Evolutionary conservation across 2,797 vertebrate species (phyloP).

Genomic region (Dendrocincla fuliginosa): DNA sequence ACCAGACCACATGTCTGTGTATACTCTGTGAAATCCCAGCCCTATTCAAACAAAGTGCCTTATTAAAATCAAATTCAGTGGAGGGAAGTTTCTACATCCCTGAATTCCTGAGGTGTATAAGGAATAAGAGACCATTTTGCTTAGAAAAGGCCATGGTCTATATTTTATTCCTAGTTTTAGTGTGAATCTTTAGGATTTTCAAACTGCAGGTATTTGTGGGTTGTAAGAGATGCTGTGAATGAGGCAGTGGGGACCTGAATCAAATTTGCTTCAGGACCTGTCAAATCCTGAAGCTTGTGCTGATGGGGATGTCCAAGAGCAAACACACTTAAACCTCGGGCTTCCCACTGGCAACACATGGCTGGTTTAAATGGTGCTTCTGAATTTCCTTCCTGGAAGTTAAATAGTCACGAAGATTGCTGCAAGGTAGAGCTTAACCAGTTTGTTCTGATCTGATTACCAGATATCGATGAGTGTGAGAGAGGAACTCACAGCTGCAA

Average conservation of each 20-base stretch:
- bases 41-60: neutral
- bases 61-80: neutral
- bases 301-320: neutral
- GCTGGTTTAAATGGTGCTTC: neutral
- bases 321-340: neutral
- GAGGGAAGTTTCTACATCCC: neutral
- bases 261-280: neutral
- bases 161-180: neutral
- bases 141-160: neutral
- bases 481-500: constrained; percentile 81
- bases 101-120: neutral
- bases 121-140: neutral
- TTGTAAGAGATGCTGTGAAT: neutral
- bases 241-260: neutral
- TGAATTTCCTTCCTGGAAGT: neutral
- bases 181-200: neutral
- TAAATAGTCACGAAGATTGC: neutral
- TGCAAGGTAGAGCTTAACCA: neutral
- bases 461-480: constrained; percentile 88
- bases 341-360: neutral
- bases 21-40: neutral
- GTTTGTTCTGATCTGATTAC: neutral
- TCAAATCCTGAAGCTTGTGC: neutral
- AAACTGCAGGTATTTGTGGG: neutral
- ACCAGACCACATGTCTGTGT: too few species aligned